Conservation (phyloP, 2,888 invertebrate genomes). For the Athalia rosae region DNA sequence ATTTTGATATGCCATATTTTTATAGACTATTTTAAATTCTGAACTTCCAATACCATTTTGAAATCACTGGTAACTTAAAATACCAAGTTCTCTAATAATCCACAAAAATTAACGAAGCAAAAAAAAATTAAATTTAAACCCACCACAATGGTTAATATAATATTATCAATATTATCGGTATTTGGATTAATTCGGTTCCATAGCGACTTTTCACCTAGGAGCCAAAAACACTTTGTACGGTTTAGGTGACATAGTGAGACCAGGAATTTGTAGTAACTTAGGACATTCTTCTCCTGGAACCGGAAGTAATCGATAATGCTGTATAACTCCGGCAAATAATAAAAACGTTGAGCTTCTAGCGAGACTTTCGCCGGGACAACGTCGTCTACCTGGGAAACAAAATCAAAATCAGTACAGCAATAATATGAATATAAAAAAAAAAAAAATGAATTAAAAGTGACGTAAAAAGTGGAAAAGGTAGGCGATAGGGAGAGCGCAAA, state of each 20-base stretch:
- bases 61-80: no score
- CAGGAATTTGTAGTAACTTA: constrained; percentile 73
- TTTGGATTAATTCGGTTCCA: constrained; percentile 7
- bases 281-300: constrained; percentile 71
- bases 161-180: background rate
- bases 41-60: no score
- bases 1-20: no score
- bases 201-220: constrained; percentile 53
- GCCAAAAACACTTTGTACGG: constrained; percentile 74
- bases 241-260: constrained; percentile 77
- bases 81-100: no score
- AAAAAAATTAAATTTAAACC: no score
- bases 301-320: constrained; percentile 75
- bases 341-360: constrained; percentile 79
- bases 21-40: no score
- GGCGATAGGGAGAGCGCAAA: no score
- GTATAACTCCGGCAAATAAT: constrained; percentile 78
- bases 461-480: background rate
- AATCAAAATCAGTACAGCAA: background rate
- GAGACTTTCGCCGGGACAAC: constrained; percentile 80
- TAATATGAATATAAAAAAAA: no score
- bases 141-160: background rate
- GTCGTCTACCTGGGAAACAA: constrained; percentile 76
- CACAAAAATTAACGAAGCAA: no score
- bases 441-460: background rate